Conservation (phyloP, 2,797 vertebrate species). For the Pogonophryne albipinna region DNA sequence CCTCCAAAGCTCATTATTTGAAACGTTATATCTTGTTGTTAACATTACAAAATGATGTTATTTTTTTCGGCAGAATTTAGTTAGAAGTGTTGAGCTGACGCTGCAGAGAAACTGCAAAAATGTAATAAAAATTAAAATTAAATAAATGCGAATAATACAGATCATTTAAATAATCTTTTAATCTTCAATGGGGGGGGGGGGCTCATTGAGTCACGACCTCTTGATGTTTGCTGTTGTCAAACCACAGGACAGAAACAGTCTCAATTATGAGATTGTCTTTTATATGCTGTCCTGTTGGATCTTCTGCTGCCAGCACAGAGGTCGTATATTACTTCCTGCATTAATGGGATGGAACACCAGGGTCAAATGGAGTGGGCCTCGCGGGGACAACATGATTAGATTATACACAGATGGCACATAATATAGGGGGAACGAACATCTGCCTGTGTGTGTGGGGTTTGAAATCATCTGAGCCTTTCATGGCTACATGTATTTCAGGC, state of each 20-base stretch:
- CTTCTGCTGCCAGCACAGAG: slow-evolving; percentile 17
- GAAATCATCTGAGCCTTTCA: slow-evolving; percentile 6
- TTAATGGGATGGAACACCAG: slow-evolving; percentile 56
- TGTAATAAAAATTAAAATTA: too few relatives aligned
- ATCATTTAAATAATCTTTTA: too few relatives aligned
- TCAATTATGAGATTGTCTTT: slow-evolving; percentile 56
- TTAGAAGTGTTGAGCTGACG: neutral
- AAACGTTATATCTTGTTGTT: neutral
- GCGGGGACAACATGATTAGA: slow-evolving; percentile 65
- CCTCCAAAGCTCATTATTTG: neutral
- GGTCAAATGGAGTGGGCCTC: slow-evolving; percentile 66
- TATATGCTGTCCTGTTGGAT: slow-evolving; percentile 19
- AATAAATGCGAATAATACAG: too few relatives aligned
- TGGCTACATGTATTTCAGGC: slow-evolving; percentile 8
- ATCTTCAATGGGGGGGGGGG: neutral
- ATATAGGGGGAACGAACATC: slow-evolving; percentile 26
- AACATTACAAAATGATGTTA: neutral
- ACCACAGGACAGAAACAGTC: slow-evolving; percentile 19
- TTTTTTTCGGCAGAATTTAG: neutral
- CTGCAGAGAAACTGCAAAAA: neutral
- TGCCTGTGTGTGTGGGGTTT: slow-evolving; percentile 17
- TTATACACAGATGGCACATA: slow-evolving; percentile 69
- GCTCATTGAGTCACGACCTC: neutral
- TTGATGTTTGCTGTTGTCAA: slow-evolving; percentile 12
- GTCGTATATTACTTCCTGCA: slow-evolving; percentile 63